Base-by-base conservation (phyloP, 2,113 vertebrate species). In the Reinhardtius hippoglossoides region DNA sequence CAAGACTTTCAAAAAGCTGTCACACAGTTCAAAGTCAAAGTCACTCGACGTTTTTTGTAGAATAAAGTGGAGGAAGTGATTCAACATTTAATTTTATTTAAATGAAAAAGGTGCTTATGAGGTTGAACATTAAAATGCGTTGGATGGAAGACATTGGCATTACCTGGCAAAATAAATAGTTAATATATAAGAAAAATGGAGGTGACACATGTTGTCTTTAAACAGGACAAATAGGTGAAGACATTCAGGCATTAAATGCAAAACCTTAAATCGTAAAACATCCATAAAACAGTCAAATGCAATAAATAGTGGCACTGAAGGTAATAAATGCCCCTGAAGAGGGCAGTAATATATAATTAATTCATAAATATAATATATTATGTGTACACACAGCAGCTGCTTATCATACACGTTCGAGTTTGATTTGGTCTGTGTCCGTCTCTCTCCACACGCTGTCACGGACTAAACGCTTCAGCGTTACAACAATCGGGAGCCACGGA, bases 221-320 rank as follows among this genome's bases (percentile, higher is more conserved):
- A 56, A n/a, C 9, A 54, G 12, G 44, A 70, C 26, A 74, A 44
- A 46, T 9, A 71, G 12, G 26, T 35, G 7, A 57, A 70, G 56
- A 72, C 23, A 70, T 80, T 83, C 48, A 63, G 58, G 65, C 63
- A 63, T 66, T 44, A 24, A 69, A 77, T 58, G 35, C 10, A 56
- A 48, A 24, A 67, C 56, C 48, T 16, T 27, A 66, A 59, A 44
- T 21, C 20, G 24, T 71, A 72, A 67, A 14, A 71, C 4, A 31
- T 58, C 6, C 31, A 27, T 44, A 44, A 76, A 69, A 37, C 13
- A 0, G 72, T 31, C 1, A 31, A 31, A 31, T 31, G 31, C 31
- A 77, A 64, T 37, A 77, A 81, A 85, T 37, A 73, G 31, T 83
- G 85, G 80, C 83, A 88, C 55, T 65, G 46, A 50, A 81, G 80